Percentiles rank a stretch among this genome's conserved stretches.
Conservation (phyloP, 2,113 vertebrate genomes). For the Colossoma macropomum region DNA sequence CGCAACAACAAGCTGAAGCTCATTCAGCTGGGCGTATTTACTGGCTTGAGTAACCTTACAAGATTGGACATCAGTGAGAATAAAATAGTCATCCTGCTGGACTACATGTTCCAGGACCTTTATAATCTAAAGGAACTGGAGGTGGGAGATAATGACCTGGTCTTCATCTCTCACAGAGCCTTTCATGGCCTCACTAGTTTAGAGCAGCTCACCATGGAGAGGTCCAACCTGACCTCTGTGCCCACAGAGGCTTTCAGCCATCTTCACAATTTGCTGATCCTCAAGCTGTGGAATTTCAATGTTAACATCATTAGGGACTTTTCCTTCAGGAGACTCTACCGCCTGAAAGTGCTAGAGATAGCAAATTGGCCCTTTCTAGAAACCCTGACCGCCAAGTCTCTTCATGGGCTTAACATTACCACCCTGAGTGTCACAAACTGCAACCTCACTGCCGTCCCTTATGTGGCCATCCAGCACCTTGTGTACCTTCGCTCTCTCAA, state of each 20-base stretch:
- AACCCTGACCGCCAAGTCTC: conserved; percentile 92
- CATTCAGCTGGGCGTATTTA: conserved; percentile 95
- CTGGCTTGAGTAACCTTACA: conserved; percentile 95
- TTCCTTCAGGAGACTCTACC: conserved; percentile 93
- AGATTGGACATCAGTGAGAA: conserved; percentile 98
- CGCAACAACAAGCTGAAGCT: conserved; percentile 96
- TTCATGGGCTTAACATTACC: conserved; percentile 95
- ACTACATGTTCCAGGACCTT: conserved; percentile 98
- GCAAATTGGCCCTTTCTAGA: conserved; percentile 93
- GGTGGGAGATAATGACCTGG: conserved; percentile 96
- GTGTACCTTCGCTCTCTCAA: conserved; percentile 95
- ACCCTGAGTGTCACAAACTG: conserved; percentile 92
- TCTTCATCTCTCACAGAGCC: conserved; percentile 94
- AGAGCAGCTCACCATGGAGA: conserved; percentile 93
- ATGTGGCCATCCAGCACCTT: conserved; percentile 91
- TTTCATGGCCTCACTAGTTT: conserved; percentile 96
- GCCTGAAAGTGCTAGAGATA: conserved; percentile 92
- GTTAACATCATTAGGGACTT: conserved; percentile 92
- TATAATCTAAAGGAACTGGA: conserved; percentile 95
- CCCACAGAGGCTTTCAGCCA: conserved; percentile 96
- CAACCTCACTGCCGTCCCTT: conserved; percentile 91
- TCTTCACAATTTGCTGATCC: conserved; percentile 89
- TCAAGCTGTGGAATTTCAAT: conserved; percentile 91
- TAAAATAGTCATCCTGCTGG: conserved; percentile 97
- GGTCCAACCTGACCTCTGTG: conserved; percentile 92